phyloP scores from a whole-genome alignment of 2,797 vertebrate genomes.

The Leptodactylus fallax region DNA sequence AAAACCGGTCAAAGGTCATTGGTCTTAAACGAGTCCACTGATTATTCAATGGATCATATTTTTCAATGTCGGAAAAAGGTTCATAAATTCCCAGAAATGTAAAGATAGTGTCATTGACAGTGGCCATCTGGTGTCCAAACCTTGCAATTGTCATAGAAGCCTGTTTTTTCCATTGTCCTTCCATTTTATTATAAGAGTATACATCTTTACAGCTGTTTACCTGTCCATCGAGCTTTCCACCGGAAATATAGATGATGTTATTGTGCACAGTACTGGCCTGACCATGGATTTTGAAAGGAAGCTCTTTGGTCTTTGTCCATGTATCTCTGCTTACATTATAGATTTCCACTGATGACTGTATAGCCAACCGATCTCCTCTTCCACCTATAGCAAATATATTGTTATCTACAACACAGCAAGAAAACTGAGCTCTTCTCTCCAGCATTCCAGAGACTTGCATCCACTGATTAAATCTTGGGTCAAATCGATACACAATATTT shows the following conservation, averaged over 20 bases:
- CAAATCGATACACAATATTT: constrained; percentile 86
- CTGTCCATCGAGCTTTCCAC: constrained; percentile 77
- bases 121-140: constrained; percentile 89
- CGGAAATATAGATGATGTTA: constrained; percentile 84
- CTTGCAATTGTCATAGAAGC: constrained; percentile 90
- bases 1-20: constrained; percentile 84
- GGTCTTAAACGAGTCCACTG: constrained; percentile 90
- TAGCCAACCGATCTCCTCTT: constrained; percentile 66
- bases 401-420: constrained; percentile 82
- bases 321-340: constrained; percentile 83
- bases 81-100: constrained; percentile 91
- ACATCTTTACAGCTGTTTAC: constrained; percentile 82
- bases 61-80: constrained; percentile 93
- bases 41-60: constrained; percentile 80
- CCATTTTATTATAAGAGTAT: constrained; percentile 74
- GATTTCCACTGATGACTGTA: constrained; percentile 85
- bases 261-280: constrained; percentile 85
- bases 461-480: constrained; percentile 89
- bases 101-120: constrained; percentile 82
- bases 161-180: constrained; percentile 80
- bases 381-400: constrained; percentile 88
- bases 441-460: constrained; percentile 79
- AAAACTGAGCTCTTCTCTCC: constrained; percentile 86
- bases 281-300: constrained; percentile 83
- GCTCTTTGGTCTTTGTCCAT: constrained; percentile 78